Base-by-base conservation (phyloP, 2,113 vertebrate species). In the Myotis brandtii region DNA sequence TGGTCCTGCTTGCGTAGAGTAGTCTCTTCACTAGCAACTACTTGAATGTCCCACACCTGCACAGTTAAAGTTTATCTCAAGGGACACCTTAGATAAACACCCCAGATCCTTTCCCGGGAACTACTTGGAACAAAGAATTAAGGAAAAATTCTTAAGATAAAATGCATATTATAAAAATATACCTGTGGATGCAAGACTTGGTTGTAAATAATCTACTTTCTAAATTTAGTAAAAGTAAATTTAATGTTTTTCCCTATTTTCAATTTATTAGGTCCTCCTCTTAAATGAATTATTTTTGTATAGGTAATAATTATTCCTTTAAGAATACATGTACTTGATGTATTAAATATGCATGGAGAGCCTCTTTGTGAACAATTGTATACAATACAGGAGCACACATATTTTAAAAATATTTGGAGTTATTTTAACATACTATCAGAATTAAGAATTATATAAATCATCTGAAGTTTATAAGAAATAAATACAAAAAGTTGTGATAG, bases 171-270 rank as follows among this genome's bases (percentile, higher is more conserved):
- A 69, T 70, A 25, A 54, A 90, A 56, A 93, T 86, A 5, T 70
- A 27, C 9, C 34, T 10, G 40, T 30, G 5, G 10, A 52, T 30
- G 2, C 13, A 93, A 79, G 16, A 17, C 3, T 2, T 82, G 13
- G 9, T 69, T 89, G 1, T 92, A 83, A 83, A 86, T 48, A 13
- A 4, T 20, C 34, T 80, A 50, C 9, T 69, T 93, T 83, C 11
- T 79, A 86, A 91, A 82, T 86, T 56, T 86, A 93, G 75, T 54
- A 46, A 92, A 77, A 43, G 2, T 89, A 93, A 79, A 86, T 62
- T 85, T 87, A 83, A 2, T 4, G 56, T 82, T 93, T 95, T 96
- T 1, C 59, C 13, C 10, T 2, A 77, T 59, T 17, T 75, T 75
- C 30, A 93, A 34, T 64, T 59, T 93, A 40, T 79, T 89, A 32